Base-by-base conservation (phyloP, 2,888 invertebrate species). In the Coleophora deauratella region DNA sequence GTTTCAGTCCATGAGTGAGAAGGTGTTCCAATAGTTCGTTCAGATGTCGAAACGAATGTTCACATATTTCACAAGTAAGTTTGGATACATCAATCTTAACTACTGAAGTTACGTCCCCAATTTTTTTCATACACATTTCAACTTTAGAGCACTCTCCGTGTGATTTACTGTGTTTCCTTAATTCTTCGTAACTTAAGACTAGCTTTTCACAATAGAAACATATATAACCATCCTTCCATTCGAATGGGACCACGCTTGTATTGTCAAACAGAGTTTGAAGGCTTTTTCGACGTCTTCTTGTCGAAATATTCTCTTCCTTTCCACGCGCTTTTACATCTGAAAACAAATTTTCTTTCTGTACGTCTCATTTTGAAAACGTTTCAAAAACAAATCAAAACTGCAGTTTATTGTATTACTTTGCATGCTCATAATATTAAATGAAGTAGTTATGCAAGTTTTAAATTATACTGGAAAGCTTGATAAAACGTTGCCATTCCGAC, bases 191-290 rank as follows among this genome's bases (percentile, higher is more conserved):
- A 12, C 48, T 44, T 0, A 48, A 35, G 7, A 55, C 41, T 28
- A 54, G 55, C 27, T 62, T 57, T 3, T 60, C 62, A 39, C 69
- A 69, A 46, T 61, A 66, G 49, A 62, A 66, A 41, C 69, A 69
- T 27, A 58, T 43, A 46, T 58, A 67, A 43, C 56, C 58, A 1
- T 58, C 57, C n/a, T 56, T 54, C 59, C 59, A 68, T 49, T 62
- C 64, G 46, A 68, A 67, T 7, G 68, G 66, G 37, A 64, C 54
- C 14, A 68, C 45, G 7, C 57, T 50, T 1, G 68, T 68, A 44
- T 62, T 61, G 54, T 63, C 59, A 55, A 69, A 63, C 37, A 69
- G 44, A 33, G 59, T 59, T 44, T 55, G 50, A 38, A 63, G 59
- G 49, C 60, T 64, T 49, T 54, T 52, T 60, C 57, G 40, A 49